These are phyloP conservation scores for Lutraria rhynchaena DNA, from an alignment of 1,140 invertebrate genomes.

Conservation along the genomic window DNA sequence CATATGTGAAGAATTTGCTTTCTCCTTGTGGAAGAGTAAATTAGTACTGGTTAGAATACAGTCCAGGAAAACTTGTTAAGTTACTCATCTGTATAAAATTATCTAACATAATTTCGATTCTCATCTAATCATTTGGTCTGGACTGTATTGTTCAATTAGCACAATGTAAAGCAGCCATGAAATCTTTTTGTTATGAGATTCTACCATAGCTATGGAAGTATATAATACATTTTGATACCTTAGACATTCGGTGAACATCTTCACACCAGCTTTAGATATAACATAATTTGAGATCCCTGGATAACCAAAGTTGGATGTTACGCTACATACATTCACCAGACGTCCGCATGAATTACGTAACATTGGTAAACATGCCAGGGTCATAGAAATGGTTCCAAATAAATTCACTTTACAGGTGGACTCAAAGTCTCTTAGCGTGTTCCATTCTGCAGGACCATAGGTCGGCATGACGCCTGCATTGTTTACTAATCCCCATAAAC, in stretches of 20 bases:
- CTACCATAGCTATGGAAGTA: no score
- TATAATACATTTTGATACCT: no score
- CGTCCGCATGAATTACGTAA: constrained; percentile 64
- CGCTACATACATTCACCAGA: constrained; percentile 69
- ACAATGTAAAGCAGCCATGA: no score
- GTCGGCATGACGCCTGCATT: constrained; percentile 68
- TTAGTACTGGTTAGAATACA: no score
- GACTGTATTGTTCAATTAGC: no score
- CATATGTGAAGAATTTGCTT: no score
- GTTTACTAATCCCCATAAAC: constrained; percentile 76
- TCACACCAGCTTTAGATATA: constrained; percentile 39
- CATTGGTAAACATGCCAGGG: constrained; percentile 67
- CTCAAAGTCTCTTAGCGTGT: constrained; percentile 61
- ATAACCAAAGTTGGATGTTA: constrained; percentile 29
- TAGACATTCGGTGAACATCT: constrained; percentile 44
- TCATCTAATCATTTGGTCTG: no score
- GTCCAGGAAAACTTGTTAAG: no score
- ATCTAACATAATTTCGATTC: no score
- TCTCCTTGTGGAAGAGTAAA: no score
- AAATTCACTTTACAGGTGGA: constrained; percentile 62
- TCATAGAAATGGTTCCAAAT: constrained; percentile 65
- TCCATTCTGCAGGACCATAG: constrained; percentile 55
- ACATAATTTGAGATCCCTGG: constrained; percentile 32
- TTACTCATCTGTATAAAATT: not conserved
- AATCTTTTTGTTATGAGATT: no score